Percentiles rank a stretch among this genome's conserved stretches.
Evolutionary conservation across 2,113 vertebrate species (phyloP).

Genomic region (Poeciliopsis retropinna): DNA sequence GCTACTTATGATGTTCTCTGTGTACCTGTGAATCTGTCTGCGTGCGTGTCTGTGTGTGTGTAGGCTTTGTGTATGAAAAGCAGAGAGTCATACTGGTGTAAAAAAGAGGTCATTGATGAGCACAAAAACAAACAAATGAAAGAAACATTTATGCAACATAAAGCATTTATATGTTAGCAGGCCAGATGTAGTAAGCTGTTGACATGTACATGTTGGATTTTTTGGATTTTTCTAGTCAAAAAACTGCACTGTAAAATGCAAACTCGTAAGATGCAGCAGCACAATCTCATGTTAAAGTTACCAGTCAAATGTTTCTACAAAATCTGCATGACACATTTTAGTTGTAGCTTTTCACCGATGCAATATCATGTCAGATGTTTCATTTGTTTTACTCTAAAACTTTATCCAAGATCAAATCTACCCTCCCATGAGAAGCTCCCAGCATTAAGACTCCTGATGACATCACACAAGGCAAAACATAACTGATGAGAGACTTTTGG

Average conservation of each 20-base stretch:
- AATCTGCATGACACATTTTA: neutral
- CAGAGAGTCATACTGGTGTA: constrained; percentile 11
- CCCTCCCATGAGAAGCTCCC: no score
- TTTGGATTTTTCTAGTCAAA: no score
- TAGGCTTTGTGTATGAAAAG: constrained; percentile 24
- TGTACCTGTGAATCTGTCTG: constrained; percentile 25
- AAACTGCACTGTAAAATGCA: no score
- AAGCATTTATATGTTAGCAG: constrained; percentile 1
- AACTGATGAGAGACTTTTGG: no score
- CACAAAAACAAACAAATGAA: constrained; percentile 23
- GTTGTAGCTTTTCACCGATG: neutral
- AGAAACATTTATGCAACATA: neutral
- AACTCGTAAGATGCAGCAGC: no score
- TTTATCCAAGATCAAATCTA: no score
- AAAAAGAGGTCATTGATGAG: constrained; percentile 26
- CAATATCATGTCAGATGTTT: neutral
- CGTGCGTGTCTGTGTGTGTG: constrained; percentile 27
- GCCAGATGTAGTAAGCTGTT: neutral
- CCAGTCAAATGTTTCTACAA: neutral
- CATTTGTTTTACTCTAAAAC: no score
- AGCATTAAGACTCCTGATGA: no score
- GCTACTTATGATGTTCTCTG: constrained; percentile 64
- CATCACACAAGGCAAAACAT: no score
- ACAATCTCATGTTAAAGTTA: no score
- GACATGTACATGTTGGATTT: neutral